These are phyloP conservation scores for Enteromius fasciolatus DNA, from an alignment of 2,797 vertebrate species.

Conservation along the genomic window DNA sequence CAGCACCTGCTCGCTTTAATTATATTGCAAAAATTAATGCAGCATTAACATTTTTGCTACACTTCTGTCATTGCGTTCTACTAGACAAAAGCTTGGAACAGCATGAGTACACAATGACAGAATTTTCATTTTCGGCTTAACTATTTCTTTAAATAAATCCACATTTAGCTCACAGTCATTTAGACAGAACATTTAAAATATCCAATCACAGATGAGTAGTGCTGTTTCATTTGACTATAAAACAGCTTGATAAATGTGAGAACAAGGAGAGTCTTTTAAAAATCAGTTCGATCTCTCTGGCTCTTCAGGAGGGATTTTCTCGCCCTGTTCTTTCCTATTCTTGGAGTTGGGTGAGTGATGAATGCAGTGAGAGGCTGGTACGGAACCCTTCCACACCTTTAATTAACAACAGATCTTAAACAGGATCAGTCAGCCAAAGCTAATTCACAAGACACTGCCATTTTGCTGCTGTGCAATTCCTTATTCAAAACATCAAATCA, in stretches of 20 bases:
- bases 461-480: neutral
- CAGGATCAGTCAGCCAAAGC: conserved; percentile 28
- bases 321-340: conserved; percentile 22
- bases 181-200: neutral
- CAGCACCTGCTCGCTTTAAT: neutral
- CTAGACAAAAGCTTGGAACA: neutral
- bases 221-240: conserved; percentile 9
- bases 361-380: conserved; percentile 19
- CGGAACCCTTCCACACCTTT: conserved; percentile 42
- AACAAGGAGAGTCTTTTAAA: conserved; percentile 14
- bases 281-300: neutral
- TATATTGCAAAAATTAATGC: neutral
- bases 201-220: neutral
- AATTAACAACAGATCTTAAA: conserved; percentile 49
- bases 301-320: conserved; percentile 23
- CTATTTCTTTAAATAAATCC: neutral
- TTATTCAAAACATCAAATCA: neutral
- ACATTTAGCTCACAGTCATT: neutral
- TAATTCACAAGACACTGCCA: conserved; percentile 13
- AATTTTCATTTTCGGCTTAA: neutral
- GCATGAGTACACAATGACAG: neutral
- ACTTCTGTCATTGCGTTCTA: neutral
- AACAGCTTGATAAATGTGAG: neutral
- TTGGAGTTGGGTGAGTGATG: conserved; percentile 25
- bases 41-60: neutral